phyloP scores from a whole-genome alignment of 2,888 invertebrate species.

The Mamestra brassicae region DNA sequence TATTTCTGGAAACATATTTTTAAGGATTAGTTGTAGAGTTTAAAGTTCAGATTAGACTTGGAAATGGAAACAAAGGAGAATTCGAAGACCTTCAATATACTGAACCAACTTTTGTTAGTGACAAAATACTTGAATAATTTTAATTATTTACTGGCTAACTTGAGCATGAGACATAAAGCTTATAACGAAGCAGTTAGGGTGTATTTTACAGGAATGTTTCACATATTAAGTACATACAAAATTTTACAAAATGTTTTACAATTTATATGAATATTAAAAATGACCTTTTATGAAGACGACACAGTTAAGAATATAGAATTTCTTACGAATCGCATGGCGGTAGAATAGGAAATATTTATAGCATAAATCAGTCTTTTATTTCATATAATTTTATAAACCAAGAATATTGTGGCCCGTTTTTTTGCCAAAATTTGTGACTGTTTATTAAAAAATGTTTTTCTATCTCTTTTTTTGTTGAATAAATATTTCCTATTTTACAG shows the following conservation, averaged over 20 bases:
- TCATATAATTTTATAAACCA: background rate
- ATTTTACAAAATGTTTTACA: constrained; percentile 27
- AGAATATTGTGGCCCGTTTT: background rate
- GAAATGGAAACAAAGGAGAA: background rate
- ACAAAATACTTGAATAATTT: constrained; percentile 28
- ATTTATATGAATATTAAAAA: constrained; percentile 9
- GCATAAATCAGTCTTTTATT: constrained; percentile 49
- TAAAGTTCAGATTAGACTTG: background rate
- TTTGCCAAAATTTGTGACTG: background rate
- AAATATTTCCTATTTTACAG: constrained; percentile 51
- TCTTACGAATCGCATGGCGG: constrained; percentile 17
- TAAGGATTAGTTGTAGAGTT: background rate
- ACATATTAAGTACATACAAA: constrained; percentile 58
- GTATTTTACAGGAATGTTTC: constrained; percentile 52
- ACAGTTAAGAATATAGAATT: constrained; percentile 35
- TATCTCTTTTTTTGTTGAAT: background rate
- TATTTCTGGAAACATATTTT: background rate
- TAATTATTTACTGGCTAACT: constrained; percentile 26
- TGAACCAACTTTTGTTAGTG: constrained; percentile 6
- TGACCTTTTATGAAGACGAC: constrained; percentile 6
- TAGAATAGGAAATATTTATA: constrained; percentile 41
- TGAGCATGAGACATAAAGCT: constrained; percentile 52
- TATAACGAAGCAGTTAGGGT: constrained; percentile 18
- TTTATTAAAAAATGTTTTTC: background rate
- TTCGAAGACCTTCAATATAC: background rate